Base-by-base conservation (phyloP, 92 coral and sea anemone genomes). In the Scolanthus callimorphus region DNA sequence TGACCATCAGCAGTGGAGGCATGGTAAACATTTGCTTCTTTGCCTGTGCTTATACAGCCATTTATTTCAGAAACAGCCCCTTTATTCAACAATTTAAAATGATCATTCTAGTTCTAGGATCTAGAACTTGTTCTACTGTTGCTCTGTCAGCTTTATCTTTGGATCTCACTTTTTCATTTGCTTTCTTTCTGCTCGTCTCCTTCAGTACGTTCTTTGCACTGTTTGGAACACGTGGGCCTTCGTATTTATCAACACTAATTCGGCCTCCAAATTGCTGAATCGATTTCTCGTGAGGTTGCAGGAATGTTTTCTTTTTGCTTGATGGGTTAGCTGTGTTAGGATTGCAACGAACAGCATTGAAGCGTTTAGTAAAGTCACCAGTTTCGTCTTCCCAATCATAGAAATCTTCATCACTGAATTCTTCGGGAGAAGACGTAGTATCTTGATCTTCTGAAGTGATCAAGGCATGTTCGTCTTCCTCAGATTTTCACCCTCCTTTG, bases 31-130 rank as follows among this genome's bases (percentile, higher is more conserved):
- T 94, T 94, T 9, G 99, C 99, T 52, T 94, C 99, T 70, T 94
- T 94, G 0, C 99, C 99, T 17, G 99, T 94, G 61, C 99, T 94
- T 41, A 94, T 94, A 58, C 99, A 94, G 8, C 99, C 99, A 81
- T 94, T 94, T 58, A 94, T 94, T 69, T 94, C 90, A 20, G 89
- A 73, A 55, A 94, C 81, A 17, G 88, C 73, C 51, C 91, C 96
- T 45, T 88, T 85, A 63, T 90, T 89, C 20, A 94, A 70, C 39
- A 94, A 56, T 55, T 94, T 94, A 48, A 94, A 39, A 94, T 78
- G 23, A 94, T 94, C 99, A 94, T 88, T 68, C 99, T 81, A 8
- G 99, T 94, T 10, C 97, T 83, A 25, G 99, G 99, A 70, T 94
- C 99, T 25, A 94, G 68, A 4, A 94, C 99, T 68, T 94, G 99